phyloP scores from a whole-genome alignment of 2,888 invertebrate species.

The Tromatobia lineatoria region DNA sequence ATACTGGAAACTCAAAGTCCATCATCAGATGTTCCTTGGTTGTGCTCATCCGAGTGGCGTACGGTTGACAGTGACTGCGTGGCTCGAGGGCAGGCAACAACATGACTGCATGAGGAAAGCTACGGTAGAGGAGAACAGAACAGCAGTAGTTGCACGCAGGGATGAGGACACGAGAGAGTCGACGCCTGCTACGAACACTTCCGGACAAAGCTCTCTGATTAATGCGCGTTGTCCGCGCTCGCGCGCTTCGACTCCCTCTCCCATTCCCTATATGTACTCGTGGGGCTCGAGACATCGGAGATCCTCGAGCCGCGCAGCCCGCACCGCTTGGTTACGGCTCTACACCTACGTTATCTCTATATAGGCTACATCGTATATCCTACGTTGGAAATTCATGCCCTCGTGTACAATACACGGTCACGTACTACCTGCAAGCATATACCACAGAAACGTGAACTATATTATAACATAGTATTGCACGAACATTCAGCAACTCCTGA shows the following conservation, averaged over 20 bases:
- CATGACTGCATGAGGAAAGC: constrained; percentile 14
- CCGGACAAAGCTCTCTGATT: constrained; percentile 70
- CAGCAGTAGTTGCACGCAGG: constrained; percentile 36
- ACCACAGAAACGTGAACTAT: constrained; percentile 21
- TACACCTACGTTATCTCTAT: constrained; percentile 40
- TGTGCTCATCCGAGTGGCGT: constrained; percentile 27
- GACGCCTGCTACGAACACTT: constrained; percentile 68
- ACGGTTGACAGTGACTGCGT: constrained; percentile 46
- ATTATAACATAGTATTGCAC: constrained; percentile 16
- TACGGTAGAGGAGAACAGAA: constrained; percentile 22
- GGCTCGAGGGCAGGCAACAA: constrained; percentile 36
- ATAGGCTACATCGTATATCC: constrained; percentile 29
- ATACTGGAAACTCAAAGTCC: constrained; percentile 35
- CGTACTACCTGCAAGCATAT: constrained; percentile 24
- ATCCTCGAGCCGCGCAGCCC: constrained; percentile 33
- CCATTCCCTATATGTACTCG: constrained; percentile 21
- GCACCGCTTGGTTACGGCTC: constrained; percentile 32
- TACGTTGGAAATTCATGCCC: constrained; percentile 19
- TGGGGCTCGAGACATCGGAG: constrained; percentile 45
- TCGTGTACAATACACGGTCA: constrained; percentile 34
- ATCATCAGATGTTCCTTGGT: constrained; percentile 24
- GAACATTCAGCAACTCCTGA: constrained; percentile 44
- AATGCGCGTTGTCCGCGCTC: constrained; percentile 70
- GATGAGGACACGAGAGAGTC: constrained; percentile 56
- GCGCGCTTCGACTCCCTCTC: constrained; percentile 30